Conservation (phyloP, 2,113 vertebrate genomes). For the Chaetodon trifascialis region DNA sequence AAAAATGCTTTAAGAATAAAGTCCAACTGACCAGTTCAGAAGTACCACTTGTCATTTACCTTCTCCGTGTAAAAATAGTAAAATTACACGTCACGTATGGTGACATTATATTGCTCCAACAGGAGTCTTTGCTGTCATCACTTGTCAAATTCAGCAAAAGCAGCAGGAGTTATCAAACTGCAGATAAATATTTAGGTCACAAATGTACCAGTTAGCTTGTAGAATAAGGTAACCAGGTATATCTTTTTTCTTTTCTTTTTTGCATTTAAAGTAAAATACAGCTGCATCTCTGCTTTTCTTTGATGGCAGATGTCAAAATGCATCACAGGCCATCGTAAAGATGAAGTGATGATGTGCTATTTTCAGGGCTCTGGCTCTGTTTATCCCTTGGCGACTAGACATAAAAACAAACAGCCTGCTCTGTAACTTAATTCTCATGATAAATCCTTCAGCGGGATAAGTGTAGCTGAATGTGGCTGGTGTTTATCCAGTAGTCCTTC, state of each 20-base stretch:
- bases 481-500: slow-evolving; percentile 75
- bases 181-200: background rate
- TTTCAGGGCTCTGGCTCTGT: slow-evolving; percentile 53
- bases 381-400: slow-evolving; percentile 53
- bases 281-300: slow-evolving; percentile 24
- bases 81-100: background rate
- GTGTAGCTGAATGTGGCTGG: slow-evolving; percentile 54
- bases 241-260: too few relatives aligned
- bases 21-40: slow-evolving; percentile 38
- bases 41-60: slow-evolving; percentile 34
- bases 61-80: slow-evolving; percentile 33
- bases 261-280: background rate
- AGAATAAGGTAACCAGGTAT: background rate
- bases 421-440: slow-evolving; percentile 65
- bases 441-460: slow-evolving; percentile 70
- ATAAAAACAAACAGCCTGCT: slow-evolving; percentile 56
- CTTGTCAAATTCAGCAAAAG: background rate
- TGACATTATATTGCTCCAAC: background rate
- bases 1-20: slow-evolving; percentile 43
- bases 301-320: slow-evolving; percentile 35
- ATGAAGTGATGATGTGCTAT: slow-evolving; percentile 41
- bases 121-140: background rate
- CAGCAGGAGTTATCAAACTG: background rate
- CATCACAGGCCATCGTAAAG: slow-evolving; percentile 31
- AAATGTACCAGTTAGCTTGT: background rate